These are phyloP conservation scores for Acyrthosiphon pisum DNA, from an alignment of 1,140 invertebrate species.

Conservation along the genomic window DNA sequence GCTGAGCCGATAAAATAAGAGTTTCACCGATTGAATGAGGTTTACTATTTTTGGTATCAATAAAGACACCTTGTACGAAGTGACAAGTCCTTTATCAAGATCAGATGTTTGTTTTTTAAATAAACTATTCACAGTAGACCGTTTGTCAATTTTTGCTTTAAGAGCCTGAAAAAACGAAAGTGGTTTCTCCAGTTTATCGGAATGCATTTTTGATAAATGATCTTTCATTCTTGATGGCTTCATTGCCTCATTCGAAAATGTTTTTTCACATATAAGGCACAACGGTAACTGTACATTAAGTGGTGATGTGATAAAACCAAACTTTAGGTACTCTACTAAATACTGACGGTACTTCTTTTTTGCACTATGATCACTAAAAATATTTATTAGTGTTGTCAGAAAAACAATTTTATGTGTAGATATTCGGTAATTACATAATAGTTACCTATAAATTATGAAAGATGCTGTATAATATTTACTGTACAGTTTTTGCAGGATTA, in stretches of 20 bases:
- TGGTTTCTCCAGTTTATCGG: background rate
- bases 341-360: background rate
- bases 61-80: background rate
- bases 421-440: no score
- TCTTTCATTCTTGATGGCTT: background rate
- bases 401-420: no score
- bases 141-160: constrained; percentile 35
- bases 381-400: no score
- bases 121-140: constrained; percentile 40
- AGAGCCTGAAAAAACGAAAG: constrained; percentile 22
- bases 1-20: background rate
- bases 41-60: constrained; percentile 11
- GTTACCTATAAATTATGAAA: no score
- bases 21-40: constrained; percentile 28
- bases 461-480: no score
- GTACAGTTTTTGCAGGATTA: no score
- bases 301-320: background rate
- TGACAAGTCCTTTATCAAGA: background rate
- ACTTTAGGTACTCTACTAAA: background rate
- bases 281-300: background rate
- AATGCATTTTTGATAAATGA: constrained; percentile 34
- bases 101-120: constrained; percentile 43
- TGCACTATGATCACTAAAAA: background rate
- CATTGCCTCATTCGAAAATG: background rate
- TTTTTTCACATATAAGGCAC: constrained; percentile 2